These are phyloP conservation scores for Pangasianodon gigas DNA, from an alignment of 2,113 vertebrate genomes.

Conservation along the genomic window DNA sequence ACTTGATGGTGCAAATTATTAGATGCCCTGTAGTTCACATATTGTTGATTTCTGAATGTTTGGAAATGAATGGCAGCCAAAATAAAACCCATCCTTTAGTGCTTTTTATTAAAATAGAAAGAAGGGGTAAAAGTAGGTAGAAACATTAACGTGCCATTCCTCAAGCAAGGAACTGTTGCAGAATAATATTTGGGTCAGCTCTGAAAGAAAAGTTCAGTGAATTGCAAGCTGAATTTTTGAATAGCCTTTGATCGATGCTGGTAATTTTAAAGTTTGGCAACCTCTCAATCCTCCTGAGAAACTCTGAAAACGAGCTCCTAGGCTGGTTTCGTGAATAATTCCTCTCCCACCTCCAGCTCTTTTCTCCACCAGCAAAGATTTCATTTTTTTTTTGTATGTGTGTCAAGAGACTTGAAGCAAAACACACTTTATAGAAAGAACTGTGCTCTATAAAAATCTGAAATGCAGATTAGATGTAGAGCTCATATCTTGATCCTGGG, in stretches of 20 bases:
- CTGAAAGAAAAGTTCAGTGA: slow-evolving; percentile 62
- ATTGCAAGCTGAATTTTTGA: slow-evolving; percentile 69
- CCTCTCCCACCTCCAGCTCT: slow-evolving; percentile 6
- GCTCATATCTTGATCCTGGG: neutral
- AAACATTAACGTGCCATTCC: slow-evolving; percentile 37
- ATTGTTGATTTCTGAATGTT: neutral
- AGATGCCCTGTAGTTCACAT: neutral
- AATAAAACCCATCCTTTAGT: neutral
- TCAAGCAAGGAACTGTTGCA: slow-evolving; percentile 56
- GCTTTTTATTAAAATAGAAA: slow-evolving; percentile 19
- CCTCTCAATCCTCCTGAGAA: slow-evolving; percentile 62
- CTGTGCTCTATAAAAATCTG: neutral
- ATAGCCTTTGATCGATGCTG: slow-evolving; percentile 69
- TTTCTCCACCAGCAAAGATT: slow-evolving; percentile 1
- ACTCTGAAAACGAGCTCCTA: slow-evolving; percentile 57
- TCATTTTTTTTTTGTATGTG: neutral
- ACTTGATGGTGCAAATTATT: neutral
- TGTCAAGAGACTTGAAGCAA: neutral
- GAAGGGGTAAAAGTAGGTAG: slow-evolving; percentile 15
- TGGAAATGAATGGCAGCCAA: neutral
- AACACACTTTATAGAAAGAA: slow-evolving; percentile 17
- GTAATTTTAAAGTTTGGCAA: slow-evolving; percentile 71
- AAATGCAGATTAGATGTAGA: slow-evolving; percentile 24
- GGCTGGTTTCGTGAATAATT: slow-evolving; percentile 52
- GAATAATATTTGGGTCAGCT: slow-evolving; percentile 64